These are phyloP conservation scores for Philantomba maxwellii DNA, from an alignment of 2,113 vertebrate genomes.

Conservation along the genomic window DNA sequence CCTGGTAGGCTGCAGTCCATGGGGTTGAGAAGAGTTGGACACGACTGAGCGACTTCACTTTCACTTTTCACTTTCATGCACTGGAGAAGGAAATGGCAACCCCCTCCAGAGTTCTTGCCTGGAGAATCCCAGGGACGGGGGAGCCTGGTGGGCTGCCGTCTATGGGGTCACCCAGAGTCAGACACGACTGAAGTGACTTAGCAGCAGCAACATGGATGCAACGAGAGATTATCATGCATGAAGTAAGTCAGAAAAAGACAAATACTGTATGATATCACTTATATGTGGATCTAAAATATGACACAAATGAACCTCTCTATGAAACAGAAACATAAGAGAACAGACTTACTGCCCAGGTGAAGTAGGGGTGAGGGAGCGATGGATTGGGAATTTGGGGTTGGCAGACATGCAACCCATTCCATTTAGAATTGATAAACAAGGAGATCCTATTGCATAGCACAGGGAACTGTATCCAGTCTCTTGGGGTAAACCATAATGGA, in stretches of 20 bases:
- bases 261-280: not conserved
- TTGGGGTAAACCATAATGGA: not conserved
- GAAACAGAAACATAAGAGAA: not conserved
- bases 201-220: not conserved
- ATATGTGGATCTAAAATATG: not conserved
- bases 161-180: too few species aligned
- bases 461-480: not conserved
- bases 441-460: not conserved
- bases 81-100: too few species aligned
- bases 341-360: not conserved
- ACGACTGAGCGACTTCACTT: too few species aligned
- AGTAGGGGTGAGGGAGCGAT: not conserved
- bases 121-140: too few species aligned
- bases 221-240: not conserved
- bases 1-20: too few species aligned
- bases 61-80: too few species aligned
- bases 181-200: too few species aligned
- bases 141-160: too few species aligned
- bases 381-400: not conserved
- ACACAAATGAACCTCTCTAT: not conserved
- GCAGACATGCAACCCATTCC: not conserved
- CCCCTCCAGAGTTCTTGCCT: too few species aligned
- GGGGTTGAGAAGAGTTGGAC: rapidly evolving
- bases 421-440: not conserved
- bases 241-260: not conserved